Conservation (phyloP, 1,140 invertebrate species). For the Heterodera schachtii region DNA sequence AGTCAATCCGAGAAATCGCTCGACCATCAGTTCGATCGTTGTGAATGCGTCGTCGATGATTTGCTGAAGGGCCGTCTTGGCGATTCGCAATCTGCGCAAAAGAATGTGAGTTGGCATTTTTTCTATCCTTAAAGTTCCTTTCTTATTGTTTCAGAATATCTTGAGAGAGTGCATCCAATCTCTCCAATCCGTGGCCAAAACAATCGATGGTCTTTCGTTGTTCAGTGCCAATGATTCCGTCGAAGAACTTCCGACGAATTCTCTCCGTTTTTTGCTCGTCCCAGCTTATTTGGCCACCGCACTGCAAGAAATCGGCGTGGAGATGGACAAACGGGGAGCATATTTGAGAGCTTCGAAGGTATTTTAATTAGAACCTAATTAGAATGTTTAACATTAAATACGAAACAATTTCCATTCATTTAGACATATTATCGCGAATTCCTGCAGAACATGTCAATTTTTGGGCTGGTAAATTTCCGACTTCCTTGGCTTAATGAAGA, state of each 20-base stretch:
- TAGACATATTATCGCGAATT: slow-evolving; percentile 40
- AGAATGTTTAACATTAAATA: neutral
- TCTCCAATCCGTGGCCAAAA: slow-evolving; percentile 29
- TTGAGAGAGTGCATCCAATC: slow-evolving; percentile 31
- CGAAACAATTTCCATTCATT: slow-evolving; percentile 9
- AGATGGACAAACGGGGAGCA: slow-evolving; percentile 23
- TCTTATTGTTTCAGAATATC: slow-evolving; percentile 22
- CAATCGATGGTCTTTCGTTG: slow-evolving; percentile 31
- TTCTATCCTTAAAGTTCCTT: neutral
- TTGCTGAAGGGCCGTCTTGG: slow-evolving; percentile 61
- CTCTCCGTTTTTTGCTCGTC: slow-evolving; percentile 38
- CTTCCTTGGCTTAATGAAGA: slow-evolving; percentile 40
- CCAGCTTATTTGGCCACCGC: slow-evolving; percentile 43
- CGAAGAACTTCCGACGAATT: slow-evolving; percentile 46
- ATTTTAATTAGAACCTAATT: slow-evolving; percentile 14
- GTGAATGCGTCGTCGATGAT: slow-evolving; percentile 17
- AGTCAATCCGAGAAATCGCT: neutral
- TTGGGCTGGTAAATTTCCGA: slow-evolving; percentile 39
- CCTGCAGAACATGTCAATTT: slow-evolving; percentile 33
- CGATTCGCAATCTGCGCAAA: slow-evolving; percentile 71
- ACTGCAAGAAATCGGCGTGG: slow-evolving; percentile 41
- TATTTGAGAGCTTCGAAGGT: slow-evolving; percentile 44
- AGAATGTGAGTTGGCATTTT: slow-evolving; percentile 14
- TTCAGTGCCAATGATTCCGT: slow-evolving; percentile 45
- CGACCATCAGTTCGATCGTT: slow-evolving; percentile 19